These are phyloP conservation scores for Rhinoraja longicauda DNA, from an alignment of 2,797 vertebrate genomes.

Conservation along the genomic window DNA sequence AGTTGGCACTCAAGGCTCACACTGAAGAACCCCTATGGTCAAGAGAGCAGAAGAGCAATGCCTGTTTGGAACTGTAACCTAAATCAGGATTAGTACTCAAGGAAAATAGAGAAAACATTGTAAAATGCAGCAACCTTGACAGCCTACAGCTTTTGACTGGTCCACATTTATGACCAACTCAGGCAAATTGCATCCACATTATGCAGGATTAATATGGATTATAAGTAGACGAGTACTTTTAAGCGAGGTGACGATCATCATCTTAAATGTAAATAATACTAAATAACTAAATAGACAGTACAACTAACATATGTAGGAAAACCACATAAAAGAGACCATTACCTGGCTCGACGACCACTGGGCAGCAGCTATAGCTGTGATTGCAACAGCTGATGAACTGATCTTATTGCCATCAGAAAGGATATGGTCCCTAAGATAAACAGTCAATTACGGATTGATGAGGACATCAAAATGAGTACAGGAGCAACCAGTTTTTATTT, in stretches of 20 bases:
- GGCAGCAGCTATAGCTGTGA: slow-evolving; percentile 94
- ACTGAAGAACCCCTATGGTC: background rate
- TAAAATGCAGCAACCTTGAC: background rate
- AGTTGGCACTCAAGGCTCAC: background rate
- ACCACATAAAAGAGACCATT: slow-evolving; percentile 36
- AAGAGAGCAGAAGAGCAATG: background rate
- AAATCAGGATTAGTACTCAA: background rate
- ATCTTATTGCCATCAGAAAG: slow-evolving; percentile 90
- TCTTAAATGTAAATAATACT: background rate
- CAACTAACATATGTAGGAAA: background rate
- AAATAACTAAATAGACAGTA: background rate
- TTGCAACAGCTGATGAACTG: slow-evolving; percentile 94
- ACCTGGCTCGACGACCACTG: slow-evolving; percentile 99
- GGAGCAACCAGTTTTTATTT: background rate
- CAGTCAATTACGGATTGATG: slow-evolving; percentile 28
- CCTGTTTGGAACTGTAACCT: background rate
- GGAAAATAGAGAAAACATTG: background rate
- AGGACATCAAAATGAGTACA: slow-evolving; percentile 24
- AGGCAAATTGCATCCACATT: background rate
- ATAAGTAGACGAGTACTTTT: background rate
- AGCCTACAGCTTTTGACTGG: background rate
- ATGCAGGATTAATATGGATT: background rate
- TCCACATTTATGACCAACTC: background rate
- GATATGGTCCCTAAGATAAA: slow-evolving; percentile 74
- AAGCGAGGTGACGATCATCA: background rate